phyloP scores from a whole-genome alignment of 2,113 vertebrate genomes.

The Thunnus thynnus region DNA sequence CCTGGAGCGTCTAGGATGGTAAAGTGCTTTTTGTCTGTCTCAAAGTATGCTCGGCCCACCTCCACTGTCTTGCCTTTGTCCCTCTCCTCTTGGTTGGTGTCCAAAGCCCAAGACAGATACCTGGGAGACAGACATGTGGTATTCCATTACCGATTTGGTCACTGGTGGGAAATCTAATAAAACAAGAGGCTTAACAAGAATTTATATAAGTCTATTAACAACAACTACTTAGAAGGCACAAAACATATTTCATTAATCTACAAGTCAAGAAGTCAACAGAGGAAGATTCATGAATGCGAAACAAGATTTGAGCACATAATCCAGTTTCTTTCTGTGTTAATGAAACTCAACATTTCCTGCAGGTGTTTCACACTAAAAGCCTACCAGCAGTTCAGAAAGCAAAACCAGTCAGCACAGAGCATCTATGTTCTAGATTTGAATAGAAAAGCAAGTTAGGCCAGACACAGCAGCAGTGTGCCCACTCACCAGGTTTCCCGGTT shows the following conservation, averaged over 20 bases:
- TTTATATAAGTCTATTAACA: not conserved
- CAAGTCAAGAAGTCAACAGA: no score
- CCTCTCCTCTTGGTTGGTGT: constrained; percentile 98
- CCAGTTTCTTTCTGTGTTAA: no score
- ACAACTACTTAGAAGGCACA: no score
- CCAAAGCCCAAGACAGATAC: constrained; percentile 99
- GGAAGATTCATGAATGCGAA: no score
- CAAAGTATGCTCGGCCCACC: constrained; percentile 98
- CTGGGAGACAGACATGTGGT: constrained; percentile 72
- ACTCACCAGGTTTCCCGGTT: constrained; percentile 98
- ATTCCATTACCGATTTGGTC: no score
- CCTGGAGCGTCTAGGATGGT: constrained; percentile 98
- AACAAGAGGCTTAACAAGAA: not conserved
- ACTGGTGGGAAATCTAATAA: not conserved
- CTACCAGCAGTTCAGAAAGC: no score
- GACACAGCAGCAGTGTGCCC: no score
- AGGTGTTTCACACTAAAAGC: no score
- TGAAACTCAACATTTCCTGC: no score
- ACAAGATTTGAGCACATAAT: no score
- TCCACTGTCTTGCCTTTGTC: constrained; percentile 99
- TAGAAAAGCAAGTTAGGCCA: not conserved
- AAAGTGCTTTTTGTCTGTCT: constrained; percentile 99
- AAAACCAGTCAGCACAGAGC: not conserved
- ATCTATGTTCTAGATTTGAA: not conserved
- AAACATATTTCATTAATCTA: no score